Evolutionary conservation across 2,888 invertebrate genomes (phyloP).

Genomic region (Scaptomyza cyrtandrae): DNA sequence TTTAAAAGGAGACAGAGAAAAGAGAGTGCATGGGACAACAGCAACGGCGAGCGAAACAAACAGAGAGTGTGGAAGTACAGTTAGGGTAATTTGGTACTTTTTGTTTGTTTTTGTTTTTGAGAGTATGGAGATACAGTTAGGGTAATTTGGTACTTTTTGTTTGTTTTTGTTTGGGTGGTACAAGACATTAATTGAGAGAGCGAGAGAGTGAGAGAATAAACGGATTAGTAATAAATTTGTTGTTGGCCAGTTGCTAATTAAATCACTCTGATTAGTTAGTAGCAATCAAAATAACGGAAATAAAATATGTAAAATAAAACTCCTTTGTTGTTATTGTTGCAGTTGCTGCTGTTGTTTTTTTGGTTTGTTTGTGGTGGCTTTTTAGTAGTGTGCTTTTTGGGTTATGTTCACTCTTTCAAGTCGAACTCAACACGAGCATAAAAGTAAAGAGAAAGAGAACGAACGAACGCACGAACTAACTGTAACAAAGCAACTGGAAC

Average conservation of each 20-base stretch:
- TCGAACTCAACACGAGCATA: conserved; percentile 60
- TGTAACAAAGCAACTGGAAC: conserved; percentile 61
- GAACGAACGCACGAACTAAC: conserved; percentile 50
- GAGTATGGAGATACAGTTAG: not conserved
- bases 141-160: not conserved
- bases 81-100: not conserved
- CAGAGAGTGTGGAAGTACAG: conserved; percentile 9
- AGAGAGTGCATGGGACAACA: conserved; percentile 35
- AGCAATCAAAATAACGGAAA: conserved; percentile 59
- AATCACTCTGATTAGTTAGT: conserved; percentile 65
- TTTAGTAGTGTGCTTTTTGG: conserved; percentile 64
- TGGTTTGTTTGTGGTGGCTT: conserved; percentile 8
- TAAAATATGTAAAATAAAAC: conserved; percentile 6
- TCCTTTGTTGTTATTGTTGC: conserved; percentile 23
- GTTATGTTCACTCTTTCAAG: conserved; percentile 58
- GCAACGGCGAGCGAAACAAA: conserved; percentile 36
- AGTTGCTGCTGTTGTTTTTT: conserved; percentile 29
- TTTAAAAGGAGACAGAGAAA: conserved; percentile 3
- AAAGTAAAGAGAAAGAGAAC: conserved; percentile 19
- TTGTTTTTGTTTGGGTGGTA: not conserved
- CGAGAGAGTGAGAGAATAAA: conserved; percentile 27
- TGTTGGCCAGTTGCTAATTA: conserved; percentile 61
- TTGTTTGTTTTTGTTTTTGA: not conserved
- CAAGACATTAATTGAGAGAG: conserved; percentile 22
- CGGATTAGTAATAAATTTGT: conserved; percentile 49